Evolutionary conservation across 2,113 vertebrate species (phyloP).

Genomic region (Sylvietta virens): DNA sequence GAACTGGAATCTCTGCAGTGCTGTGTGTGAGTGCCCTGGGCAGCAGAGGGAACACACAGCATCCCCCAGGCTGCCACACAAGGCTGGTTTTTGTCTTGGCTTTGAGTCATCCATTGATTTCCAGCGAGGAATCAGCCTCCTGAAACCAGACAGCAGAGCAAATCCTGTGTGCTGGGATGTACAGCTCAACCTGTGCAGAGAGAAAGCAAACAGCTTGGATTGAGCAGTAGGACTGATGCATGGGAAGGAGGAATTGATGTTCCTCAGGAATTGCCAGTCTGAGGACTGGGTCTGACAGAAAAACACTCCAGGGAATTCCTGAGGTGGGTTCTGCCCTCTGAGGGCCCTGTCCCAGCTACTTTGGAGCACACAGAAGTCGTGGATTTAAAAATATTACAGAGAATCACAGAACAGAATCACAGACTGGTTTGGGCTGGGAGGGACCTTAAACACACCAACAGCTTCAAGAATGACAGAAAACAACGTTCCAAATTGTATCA

Average conservation of each 20-base stretch:
- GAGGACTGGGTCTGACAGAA: background rate
- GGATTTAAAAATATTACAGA: background rate
- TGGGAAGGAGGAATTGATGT: background rate
- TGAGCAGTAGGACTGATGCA: accelerated
- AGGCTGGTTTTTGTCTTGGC: background rate
- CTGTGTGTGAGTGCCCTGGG: background rate
- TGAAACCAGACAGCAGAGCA: background rate
- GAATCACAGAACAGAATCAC: background rate
- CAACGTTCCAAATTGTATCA: slow-evolving; percentile 12
- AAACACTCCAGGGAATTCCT: background rate
- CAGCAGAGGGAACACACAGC: background rate
- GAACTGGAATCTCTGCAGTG: background rate
- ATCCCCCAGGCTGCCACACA: background rate
- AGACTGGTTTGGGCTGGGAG: background rate
- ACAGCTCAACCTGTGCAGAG: background rate
- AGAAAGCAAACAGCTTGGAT: background rate
- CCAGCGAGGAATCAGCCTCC: background rate
- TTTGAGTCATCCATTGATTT: background rate
- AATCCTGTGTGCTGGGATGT: background rate
- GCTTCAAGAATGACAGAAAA: slow-evolving; percentile 45
- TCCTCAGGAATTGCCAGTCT: background rate
- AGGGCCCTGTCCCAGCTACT: background rate
- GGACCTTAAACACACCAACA: background rate
- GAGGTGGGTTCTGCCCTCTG: background rate
- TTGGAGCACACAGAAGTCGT: background rate